Evolutionary conservation across 2,888 invertebrate genomes (phyloP).

Genomic region (Eupeodes luniger): DNA sequence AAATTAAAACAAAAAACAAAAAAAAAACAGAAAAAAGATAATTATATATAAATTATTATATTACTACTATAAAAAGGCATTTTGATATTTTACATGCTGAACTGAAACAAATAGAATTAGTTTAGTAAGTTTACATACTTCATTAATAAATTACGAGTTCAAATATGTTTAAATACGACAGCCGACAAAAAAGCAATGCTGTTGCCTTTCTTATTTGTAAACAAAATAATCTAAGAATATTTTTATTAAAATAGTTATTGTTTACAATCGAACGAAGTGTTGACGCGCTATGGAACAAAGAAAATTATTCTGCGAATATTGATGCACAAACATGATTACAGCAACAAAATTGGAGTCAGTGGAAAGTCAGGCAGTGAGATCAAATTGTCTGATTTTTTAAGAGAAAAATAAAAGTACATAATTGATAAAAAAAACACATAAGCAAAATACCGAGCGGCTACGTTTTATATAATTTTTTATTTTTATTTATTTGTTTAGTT

Average conservation of each 20-base stretch:
- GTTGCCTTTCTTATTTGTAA: slow-evolving; percentile 61
- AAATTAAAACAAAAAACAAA: slow-evolving; percentile 11
- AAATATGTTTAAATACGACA: slow-evolving; percentile 52
- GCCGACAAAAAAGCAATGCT: slow-evolving; percentile 62
- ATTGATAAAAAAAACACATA: slow-evolving; percentile 3
- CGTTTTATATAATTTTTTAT: neutral
- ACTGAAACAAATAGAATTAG: slow-evolving; percentile 75
- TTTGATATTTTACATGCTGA: slow-evolving; percentile 76
- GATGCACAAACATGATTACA: slow-evolving; percentile 38
- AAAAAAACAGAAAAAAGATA: slow-evolving; percentile 20
- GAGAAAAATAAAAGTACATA: neutral
- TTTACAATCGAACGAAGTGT: slow-evolving; percentile 10
- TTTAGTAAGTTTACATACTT: slow-evolving; percentile 72
- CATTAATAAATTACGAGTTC: slow-evolving; percentile 70
- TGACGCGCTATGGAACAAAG: neutral
- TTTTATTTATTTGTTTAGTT: slow-evolving; percentile 34
- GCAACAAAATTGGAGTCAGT: slow-evolving; percentile 7
- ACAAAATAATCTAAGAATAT: slow-evolving; percentile 23
- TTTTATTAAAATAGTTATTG: slow-evolving; percentile 11
- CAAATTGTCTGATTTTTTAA: neutral
- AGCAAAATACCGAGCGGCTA: slow-evolving; percentile 8
- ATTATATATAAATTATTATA: slow-evolving; percentile 69
- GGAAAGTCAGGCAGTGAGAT: neutral
- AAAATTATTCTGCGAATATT: slow-evolving; percentile 24
- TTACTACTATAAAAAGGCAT: slow-evolving; percentile 73